phyloP scores from a whole-genome alignment of 2,888 invertebrate species.

The Brenthis hecate region DNA sequence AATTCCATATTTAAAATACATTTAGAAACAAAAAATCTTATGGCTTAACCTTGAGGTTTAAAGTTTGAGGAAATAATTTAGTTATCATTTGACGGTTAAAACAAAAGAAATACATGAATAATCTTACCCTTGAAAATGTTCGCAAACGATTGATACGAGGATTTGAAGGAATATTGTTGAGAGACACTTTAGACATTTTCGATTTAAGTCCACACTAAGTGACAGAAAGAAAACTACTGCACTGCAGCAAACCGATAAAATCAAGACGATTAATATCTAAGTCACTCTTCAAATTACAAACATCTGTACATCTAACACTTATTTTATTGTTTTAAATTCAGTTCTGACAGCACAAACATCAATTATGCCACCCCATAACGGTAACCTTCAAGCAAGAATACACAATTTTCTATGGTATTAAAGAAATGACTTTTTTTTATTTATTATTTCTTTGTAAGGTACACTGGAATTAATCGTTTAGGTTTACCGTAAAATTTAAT shows the following conservation, averaged over 20 bases:
- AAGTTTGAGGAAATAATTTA: not conserved
- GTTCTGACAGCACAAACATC: conserved; percentile 55
- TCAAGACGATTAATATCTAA: conserved; percentile 55
- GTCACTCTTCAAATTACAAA: conserved; percentile 59
- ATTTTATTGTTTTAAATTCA: conserved; percentile 45
- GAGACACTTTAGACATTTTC: conserved; percentile 76
- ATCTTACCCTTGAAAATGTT: conserved; percentile 76
- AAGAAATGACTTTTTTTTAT: conserved; percentile 2
- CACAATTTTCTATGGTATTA: conserved; percentile 13
- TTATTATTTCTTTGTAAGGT: conserved; percentile 1
- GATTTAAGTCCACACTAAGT: conserved; percentile 20
- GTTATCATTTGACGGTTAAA: not conserved
- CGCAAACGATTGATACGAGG: conserved; percentile 73
- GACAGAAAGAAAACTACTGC: conserved; percentile 37
- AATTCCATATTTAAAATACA: too few relatives aligned
- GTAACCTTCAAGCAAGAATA: conserved; percentile 32
- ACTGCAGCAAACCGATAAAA: conserved; percentile 55
- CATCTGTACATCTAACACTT: conserved; percentile 54
- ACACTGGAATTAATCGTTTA: conserved; percentile 22
- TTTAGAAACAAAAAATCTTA: too few relatives aligned
- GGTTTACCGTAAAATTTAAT: conserved; percentile 21
- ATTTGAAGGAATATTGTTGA: conserved; percentile 76
- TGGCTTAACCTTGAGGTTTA: conserved; percentile 17
- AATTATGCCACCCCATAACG: conserved; percentile 59
- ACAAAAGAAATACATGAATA: conserved; percentile 22